Base-by-base conservation (phyloP, 2,888 invertebrate species). In the Odontocolon sp. region DNA sequence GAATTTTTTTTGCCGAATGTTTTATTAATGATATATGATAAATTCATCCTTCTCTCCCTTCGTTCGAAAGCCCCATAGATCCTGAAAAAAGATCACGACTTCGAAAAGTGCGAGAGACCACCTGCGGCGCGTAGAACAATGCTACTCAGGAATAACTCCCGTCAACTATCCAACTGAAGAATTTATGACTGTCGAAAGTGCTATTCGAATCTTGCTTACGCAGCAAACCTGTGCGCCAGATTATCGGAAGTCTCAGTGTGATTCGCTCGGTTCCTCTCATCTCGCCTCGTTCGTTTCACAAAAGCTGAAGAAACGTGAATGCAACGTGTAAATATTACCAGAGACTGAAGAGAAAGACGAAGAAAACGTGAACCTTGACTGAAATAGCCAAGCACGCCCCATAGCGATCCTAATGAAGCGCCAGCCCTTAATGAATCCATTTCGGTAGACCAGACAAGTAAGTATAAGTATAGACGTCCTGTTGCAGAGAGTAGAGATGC, bases 351-450 rank as follows among this genome's bases (percentile, higher is more conserved):
- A 14, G 52, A 72, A 78, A n/a, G n/a, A 80, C 28, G 67, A 50
- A 80, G 74, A 73, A 73, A 79, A 77, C 38, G 68, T 54, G 31
- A 9, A 23, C 57, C 57, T 54, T 21, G 28, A 36, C 63, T 64
- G 31, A 18, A 9, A 21, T 50, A 38, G 11, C 16, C 38, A n/a
- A 52, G 56, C 66, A 79, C 78, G 80, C 80, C 81, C 76, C 81
- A 80, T 38, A 45, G 82, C 67, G 85, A 83, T 84, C 83, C 86
- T 88, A 88, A 88, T 87, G 87, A 88, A 87, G 80, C 85, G 40
- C 64, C 74, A 67, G 71, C 79, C 83, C 73, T 85, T 87, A 88
- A 88, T 88, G 88, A 88, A 87, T 88, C 87, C 87, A 84, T 84
- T 83, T 80, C 75, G 77, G 71, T 68, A 64, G 54, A 45, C 67